Evolutionary conservation across 2,888 invertebrate species (phyloP).

Genomic region (Odiellus spinosus): DNA sequence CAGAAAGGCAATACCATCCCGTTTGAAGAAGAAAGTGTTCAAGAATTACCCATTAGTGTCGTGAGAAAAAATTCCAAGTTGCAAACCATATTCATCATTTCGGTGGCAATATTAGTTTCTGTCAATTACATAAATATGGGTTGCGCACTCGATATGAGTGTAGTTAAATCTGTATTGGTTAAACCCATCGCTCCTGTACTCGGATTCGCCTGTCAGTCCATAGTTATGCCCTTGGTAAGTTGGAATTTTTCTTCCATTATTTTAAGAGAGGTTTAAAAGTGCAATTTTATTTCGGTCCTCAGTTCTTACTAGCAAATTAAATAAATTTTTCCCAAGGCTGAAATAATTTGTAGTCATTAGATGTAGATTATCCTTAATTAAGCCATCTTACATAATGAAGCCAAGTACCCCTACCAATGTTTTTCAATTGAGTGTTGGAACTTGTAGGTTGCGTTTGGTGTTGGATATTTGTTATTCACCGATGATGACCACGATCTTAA

Average conservation of each 20-base stretch:
- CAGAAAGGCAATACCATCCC: constrained; percentile 2
- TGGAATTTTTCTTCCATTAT: no score
- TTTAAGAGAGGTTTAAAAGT: no score
- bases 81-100: constrained; percentile 15
- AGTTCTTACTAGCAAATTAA: no score
- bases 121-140: constrained; percentile 80
- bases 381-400: no score
- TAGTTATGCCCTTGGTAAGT: constrained; percentile 69
- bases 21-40: constrained; percentile 6
- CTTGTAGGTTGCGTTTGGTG: constrained; percentile 17
- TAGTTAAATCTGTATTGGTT: constrained; percentile 46
- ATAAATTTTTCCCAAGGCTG: no score
- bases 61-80: constrained; percentile 12
- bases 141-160: constrained; percentile 62
- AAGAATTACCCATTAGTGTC: constrained; percentile 12
- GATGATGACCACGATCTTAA: constrained; percentile 37
- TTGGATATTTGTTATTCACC: constrained; percentile 7
- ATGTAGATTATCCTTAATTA: no score
- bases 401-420: no score
- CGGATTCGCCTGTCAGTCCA: constrained; percentile 59
- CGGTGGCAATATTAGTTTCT: constrained; percentile 54
- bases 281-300: no score
- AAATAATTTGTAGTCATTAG: no score
- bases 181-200: constrained; percentile 61
- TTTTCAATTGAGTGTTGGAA: not conserved